Conservation (phyloP, 2,797 vertebrate genomes). For the Semotilus atromaculatus region DNA sequence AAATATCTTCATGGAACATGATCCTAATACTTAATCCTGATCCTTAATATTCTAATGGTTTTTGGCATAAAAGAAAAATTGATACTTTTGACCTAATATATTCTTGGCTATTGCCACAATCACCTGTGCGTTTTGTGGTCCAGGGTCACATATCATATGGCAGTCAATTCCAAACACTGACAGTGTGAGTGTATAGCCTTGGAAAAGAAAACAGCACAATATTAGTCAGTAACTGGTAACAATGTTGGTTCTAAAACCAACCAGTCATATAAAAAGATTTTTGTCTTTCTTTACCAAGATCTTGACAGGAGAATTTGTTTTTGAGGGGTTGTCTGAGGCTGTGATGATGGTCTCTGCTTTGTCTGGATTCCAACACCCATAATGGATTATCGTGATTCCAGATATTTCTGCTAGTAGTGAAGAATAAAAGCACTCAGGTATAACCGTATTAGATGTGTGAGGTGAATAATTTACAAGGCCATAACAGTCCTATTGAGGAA, state of each 20-base stretch:
- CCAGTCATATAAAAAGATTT: no score
- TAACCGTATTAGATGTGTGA: conserved; percentile 67
- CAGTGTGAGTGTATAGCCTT: neutral
- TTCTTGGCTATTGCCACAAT: no score
- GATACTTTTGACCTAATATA: no score
- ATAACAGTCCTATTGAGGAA: conserved; percentile 69
- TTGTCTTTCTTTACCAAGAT: neutral
- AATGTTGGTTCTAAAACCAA: no score
- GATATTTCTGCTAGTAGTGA: conserved; percentile 64
- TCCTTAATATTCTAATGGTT: no score
- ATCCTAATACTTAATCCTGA: no score
- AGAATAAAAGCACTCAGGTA: conserved; percentile 76
- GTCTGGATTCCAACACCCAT: conserved; percentile 16
- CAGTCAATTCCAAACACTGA: neutral
- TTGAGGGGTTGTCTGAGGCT: neutral
- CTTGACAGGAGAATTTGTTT: neutral
- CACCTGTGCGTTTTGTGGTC: no score
- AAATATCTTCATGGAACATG: no score
- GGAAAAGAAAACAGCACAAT: no score
- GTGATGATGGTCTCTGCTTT: conserved; percentile 18
- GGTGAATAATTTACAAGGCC: conserved; percentile 76
- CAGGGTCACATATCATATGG: no score
- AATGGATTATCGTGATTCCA: conserved; percentile 58
- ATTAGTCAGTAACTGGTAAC: no score
- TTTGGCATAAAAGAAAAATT: no score